These are phyloP conservation scores for Parazoanthus darwini DNA, from an alignment of 92 coral and sea anemone species.

Conservation along the genomic window DNA sequence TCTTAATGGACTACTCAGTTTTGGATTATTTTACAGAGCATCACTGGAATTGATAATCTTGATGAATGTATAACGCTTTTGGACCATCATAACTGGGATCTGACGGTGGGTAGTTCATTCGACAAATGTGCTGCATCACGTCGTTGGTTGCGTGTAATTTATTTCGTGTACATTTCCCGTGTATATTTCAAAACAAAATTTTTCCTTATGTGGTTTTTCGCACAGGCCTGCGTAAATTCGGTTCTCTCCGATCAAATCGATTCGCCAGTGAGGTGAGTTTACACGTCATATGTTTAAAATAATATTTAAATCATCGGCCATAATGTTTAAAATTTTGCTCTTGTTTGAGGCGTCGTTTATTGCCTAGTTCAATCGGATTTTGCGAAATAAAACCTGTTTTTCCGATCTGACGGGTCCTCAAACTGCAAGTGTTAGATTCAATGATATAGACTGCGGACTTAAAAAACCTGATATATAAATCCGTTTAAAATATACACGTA, in stretches of 20 bases:
- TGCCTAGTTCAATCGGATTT: neutral
- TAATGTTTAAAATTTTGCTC: neutral
- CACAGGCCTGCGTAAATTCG: slow-evolving; percentile 91
- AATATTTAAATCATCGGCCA: neutral
- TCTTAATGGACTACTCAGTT: neutral
- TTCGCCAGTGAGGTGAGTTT: slow-evolving; percentile 64
- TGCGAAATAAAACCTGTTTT: neutral
- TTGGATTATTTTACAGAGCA: slow-evolving; percentile 59
- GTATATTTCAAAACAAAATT: neutral
- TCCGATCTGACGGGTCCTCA: neutral
- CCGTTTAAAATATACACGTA: neutral
- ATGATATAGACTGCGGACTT: neutral
- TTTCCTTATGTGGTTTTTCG: slow-evolving; percentile 1
- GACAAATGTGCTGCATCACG: slow-evolving; percentile 3
- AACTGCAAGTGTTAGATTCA: neutral
- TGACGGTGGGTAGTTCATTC: slow-evolving; percentile 70
- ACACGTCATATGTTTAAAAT: neutral
- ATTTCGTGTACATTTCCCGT: slow-evolving; percentile 9
- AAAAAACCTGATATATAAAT: neutral
- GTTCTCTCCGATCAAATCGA: slow-evolving; percentile 82
- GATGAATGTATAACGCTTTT: slow-evolving; percentile 94
- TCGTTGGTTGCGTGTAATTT: slow-evolving; percentile 8
- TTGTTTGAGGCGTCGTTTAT: neutral
- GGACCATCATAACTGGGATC: slow-evolving; percentile 96
- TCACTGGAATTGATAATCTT: slow-evolving; percentile 95